Evolutionary conservation across 2,797 vertebrate genomes (phyloP).

Genomic region (Myiotriccus ornatus): DNA sequence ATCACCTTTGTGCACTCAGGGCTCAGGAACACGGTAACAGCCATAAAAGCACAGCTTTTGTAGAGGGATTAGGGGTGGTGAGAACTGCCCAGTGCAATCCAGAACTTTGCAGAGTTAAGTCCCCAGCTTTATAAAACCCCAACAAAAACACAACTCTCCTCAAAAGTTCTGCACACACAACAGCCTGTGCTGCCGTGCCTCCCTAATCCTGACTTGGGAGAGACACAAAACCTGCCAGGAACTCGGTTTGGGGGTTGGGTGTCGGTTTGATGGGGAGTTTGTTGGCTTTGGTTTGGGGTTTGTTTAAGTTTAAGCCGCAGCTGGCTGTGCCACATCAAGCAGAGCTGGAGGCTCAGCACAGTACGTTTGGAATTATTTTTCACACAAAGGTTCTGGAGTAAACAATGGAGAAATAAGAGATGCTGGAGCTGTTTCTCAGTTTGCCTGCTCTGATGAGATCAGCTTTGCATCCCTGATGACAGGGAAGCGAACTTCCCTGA

Average conservation of each 20-base stretch:
- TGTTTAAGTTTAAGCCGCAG: neutral
- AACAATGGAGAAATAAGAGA: neutral
- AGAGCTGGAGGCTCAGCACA: neutral
- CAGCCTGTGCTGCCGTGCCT: rapidly evolving
- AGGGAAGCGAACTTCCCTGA: neutral
- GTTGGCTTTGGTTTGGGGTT: neutral
- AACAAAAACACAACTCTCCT: neutral
- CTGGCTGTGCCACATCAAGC: neutral
- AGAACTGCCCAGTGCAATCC: neutral
- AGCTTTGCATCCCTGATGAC: neutral
- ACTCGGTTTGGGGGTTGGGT: rapidly evolving
- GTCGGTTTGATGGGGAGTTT: neutral
- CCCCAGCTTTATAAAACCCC: neutral
- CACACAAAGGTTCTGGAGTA: neutral
- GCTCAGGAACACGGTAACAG: neutral
- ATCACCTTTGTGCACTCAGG: neutral
- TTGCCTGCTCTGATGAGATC: neutral
- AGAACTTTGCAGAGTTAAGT: neutral
- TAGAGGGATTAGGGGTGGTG: neutral
- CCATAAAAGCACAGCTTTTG: neutral
- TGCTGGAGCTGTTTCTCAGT: neutral
- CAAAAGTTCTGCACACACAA: neutral
- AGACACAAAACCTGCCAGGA: neutral
- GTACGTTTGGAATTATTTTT: neutral
- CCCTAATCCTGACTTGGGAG: neutral